Base-by-base conservation (phyloP, 2,113 vertebrate genomes). In the Plecturocebus donacophilus region DNA sequence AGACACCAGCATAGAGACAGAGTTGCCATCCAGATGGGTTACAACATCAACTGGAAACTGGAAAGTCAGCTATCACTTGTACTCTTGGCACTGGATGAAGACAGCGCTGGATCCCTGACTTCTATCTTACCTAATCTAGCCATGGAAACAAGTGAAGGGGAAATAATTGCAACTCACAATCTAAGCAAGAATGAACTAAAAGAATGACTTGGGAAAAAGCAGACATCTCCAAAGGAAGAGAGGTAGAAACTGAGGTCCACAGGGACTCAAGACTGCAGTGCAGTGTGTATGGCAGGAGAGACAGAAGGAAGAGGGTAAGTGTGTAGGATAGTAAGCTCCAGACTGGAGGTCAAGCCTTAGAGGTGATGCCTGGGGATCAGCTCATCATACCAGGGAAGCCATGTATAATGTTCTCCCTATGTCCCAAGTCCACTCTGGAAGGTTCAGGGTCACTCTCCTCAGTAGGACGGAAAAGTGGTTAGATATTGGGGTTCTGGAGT, bases 121-220 rank as follows among this genome's bases (percentile, higher is more conserved):
- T 82, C 25, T 17, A 1, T 40, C 23, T 87, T 87, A 68, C 42
- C 20, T 40, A 54, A 2, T 35, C 47, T 23, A 91, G n/a, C 14
- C 3, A 1, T 0, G 10, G 47, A 76, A 56, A 38, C 20, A 45
- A 25, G 61, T 47, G 45, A 80, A 2, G 27, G 5, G 1, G 8
- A 10, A 12, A 4, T 16, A 52, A 4, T 32, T 70, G 30, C 14
- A 21, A 10, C 27, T 49, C 45, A 66, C 11, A 21, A 1, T 25
- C 2, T 0, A 21, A 9, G 13, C 83, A 38, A 35, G 64, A 94
- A 64, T 40, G 45, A 56, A 14, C 23, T 42, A 5, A 21, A 40
- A 73, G 52, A 54, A 12, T 79, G 8, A 19, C 45, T 8, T 61
- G 40, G 42, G 42, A 12, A 8, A 68, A 52, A 14, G 27, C 17